A percentile compares a stretch with the other conserved stretches of the same genome.
phyloP scores from a whole-genome alignment of 2,113 vertebrate genomes.

The Tamias sibiricus region DNA sequence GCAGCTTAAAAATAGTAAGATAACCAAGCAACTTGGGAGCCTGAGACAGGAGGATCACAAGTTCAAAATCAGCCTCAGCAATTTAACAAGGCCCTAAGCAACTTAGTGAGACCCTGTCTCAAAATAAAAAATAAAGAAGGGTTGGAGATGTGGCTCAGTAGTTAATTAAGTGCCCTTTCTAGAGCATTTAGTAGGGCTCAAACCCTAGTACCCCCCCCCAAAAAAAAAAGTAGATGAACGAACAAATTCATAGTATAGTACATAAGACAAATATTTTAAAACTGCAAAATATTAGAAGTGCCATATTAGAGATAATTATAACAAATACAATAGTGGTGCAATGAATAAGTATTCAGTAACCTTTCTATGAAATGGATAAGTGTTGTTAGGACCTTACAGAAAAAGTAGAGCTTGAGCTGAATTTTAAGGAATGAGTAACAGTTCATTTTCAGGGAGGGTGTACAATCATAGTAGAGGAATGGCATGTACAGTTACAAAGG shows the following conservation, averaged over 20 bases:
- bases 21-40: no score
- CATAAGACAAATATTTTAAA: conserved; percentile 24
- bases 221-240: neutral
- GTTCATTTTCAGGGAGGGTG: neutral
- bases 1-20: neutral
- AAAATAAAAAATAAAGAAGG: no score
- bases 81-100: no score
- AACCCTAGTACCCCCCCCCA: no score
- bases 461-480: neutral
- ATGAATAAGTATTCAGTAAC: neutral
- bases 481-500: neutral
- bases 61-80: no score
- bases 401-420: neutral
- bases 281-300: neutral
- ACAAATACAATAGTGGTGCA: neutral
- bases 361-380: conserved; percentile 3
- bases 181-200: no score
- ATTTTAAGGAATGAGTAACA: conserved; percentile 32
- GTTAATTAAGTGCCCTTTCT: no score
- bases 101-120: no score
- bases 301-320: neutral
- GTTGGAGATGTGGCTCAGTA: no score
- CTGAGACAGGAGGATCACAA: no score
- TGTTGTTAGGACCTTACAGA: neutral
- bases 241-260: neutral